Percentiles rank a stretch among this genome's conserved stretches.
Evolutionary conservation across 2,888 invertebrate genomes (phyloP).

Genomic region (Leucophora obtusa): DNA sequence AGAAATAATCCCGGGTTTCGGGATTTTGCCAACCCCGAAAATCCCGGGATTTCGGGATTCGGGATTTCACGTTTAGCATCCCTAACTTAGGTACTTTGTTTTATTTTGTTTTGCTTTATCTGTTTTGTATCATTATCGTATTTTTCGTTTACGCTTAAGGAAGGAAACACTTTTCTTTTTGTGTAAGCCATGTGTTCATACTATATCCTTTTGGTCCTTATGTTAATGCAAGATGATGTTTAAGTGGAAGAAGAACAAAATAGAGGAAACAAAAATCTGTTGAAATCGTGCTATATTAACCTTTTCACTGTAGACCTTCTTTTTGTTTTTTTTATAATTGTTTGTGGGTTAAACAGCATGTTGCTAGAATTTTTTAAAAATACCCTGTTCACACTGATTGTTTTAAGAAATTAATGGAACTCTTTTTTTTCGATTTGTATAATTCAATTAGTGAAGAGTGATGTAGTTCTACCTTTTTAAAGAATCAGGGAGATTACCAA

Average conservation of each 20-base stretch:
- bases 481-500: no score
- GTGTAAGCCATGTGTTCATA: background rate
- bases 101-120: background rate
- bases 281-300: background rate
- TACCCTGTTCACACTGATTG: background rate
- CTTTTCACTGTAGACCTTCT: background rate
- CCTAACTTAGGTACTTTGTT: no score
- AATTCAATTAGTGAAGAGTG: no score
- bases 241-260: background rate
- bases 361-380: background rate
- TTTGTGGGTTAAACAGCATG: background rate
- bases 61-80: no score
- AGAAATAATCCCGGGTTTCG: no score
- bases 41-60: no score
- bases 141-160: slow-evolving; percentile 4
- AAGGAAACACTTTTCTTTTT: slow-evolving; percentile 29
- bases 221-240: slow-evolving; percentile 4
- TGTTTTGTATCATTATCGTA: slow-evolving; percentile 4
- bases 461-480: no score
- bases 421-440: no score
- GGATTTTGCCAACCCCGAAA: no score
- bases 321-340: slow-evolving; percentile 8
- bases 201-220: background rate
- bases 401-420: no score
- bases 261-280: background rate